Evolutionary conservation across 1,140 invertebrate genomes (phyloP).

Genomic region (Diuraphis noxia): DNA sequence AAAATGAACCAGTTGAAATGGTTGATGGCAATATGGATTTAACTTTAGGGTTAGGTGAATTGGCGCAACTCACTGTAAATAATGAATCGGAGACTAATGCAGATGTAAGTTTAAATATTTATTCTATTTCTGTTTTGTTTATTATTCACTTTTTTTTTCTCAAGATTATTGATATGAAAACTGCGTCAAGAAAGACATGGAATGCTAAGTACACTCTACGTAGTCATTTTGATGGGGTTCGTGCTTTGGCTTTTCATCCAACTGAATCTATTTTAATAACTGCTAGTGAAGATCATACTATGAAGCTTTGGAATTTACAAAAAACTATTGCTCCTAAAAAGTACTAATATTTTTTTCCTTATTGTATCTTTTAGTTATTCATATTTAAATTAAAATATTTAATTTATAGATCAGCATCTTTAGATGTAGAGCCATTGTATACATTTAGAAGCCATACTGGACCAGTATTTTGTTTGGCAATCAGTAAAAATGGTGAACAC

Average conservation of each 20-base stretch:
- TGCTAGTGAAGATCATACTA: slow-evolving; percentile 96
- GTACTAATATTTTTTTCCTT: slow-evolving; percentile 61
- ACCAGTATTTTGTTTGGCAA: slow-evolving; percentile 90
- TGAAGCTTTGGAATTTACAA: slow-evolving; percentile 98
- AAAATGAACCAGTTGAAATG: slow-evolving; percentile 60
- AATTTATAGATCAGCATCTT: slow-evolving; percentile 73
- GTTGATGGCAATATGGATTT: slow-evolving; percentile 74
- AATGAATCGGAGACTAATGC: slow-evolving; percentile 92
- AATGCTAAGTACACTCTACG: slow-evolving; percentile 96
- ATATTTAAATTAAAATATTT: slow-evolving; percentile 54
- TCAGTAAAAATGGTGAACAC: slow-evolving; percentile 87
- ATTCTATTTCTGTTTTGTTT: background rate
- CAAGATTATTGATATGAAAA: slow-evolving; percentile 82
- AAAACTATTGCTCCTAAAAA: slow-evolving; percentile 97
- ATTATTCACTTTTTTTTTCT: slow-evolving; percentile 53
- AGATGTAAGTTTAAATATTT: slow-evolving; percentile 63
- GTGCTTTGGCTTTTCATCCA: slow-evolving; percentile 96
- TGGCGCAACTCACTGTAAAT: slow-evolving; percentile 93
- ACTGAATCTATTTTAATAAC: slow-evolving; percentile 95
- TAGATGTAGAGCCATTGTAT: slow-evolving; percentile 97
- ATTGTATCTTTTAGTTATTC: background rate
- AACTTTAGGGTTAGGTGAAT: slow-evolving; percentile 86
- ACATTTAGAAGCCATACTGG: slow-evolving; percentile 88
- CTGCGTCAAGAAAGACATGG: slow-evolving; percentile 95
- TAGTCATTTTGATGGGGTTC: slow-evolving; percentile 96